Percentiles rank a stretch among this genome's conserved stretches.
phyloP scores from a whole-genome alignment of 2,888 invertebrate species.

The Acleris sparsana region DNA sequence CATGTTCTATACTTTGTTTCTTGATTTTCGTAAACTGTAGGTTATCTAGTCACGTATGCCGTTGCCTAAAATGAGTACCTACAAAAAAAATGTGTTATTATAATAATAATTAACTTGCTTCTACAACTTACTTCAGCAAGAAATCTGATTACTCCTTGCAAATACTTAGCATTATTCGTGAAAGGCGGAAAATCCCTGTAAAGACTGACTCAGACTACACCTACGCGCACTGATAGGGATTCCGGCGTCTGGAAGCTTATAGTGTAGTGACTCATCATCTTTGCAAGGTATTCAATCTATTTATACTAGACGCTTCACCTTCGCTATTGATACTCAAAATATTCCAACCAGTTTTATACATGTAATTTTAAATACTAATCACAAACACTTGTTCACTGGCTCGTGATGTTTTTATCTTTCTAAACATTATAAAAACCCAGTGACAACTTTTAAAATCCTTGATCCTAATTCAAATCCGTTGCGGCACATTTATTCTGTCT shows the following conservation, averaged over 20 bases:
- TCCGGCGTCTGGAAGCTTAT: constrained; percentile 26
- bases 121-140: constrained; percentile 3
- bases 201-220: constrained; percentile 24
- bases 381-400: too few species aligned
- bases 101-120: constrained; percentile 1
- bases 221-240: constrained; percentile 29
- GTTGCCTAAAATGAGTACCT: background rate
- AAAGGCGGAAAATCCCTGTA: constrained; percentile 14
- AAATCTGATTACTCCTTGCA: constrained; percentile 21
- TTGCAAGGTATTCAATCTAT: constrained; percentile 17
- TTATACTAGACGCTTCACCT: background rate
- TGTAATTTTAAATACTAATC: too few species aligned
- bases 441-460: constrained; percentile 5
- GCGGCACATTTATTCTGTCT: constrained; percentile 3
- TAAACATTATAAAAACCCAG: background rate
- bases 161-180: constrained; percentile 9
- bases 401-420: background rate
- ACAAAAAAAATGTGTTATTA: background rate
- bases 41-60: too few species aligned
- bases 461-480: constrained; percentile 19
- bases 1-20: background rate
- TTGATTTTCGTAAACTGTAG: too few species aligned
- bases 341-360: too few species aligned
- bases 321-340: too few species aligned
- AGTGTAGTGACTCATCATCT: constrained; percentile 28